Conservation (phyloP, 2,113 vertebrate species). For the Puma concolor region DNA sequence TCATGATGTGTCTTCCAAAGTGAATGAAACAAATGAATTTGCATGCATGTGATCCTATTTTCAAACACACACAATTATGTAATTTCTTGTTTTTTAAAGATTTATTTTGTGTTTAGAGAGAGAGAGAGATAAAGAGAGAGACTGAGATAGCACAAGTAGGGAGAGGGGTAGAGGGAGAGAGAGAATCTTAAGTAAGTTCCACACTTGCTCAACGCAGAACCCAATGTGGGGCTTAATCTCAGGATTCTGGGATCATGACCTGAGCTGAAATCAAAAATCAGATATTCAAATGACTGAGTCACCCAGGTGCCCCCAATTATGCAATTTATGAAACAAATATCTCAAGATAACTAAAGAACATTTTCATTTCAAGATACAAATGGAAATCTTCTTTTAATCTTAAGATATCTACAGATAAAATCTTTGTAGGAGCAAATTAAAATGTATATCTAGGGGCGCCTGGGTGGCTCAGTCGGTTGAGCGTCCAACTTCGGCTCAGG, state of each 20-base stretch:
- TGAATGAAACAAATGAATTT: constrained; percentile 31
- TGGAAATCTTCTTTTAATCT: not conserved
- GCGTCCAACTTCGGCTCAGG: no score
- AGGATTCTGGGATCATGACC: no score
- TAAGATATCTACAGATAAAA: not conserved
- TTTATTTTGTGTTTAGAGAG: no score
- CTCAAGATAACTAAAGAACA: not conserved
- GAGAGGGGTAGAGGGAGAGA: no score
- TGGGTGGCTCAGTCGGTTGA: no score
- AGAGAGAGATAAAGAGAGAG: no score
- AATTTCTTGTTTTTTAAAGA: not conserved
- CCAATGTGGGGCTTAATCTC: no score
- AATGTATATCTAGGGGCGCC: not conserved
- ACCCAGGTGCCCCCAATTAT: not conserved
- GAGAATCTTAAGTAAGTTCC: no score
- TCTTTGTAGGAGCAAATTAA: not conserved
- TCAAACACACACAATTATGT: not conserved
- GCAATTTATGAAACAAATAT: constrained; percentile 1
- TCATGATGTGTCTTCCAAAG: not conserved
- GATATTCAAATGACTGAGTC: no score
- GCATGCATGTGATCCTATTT: not conserved
- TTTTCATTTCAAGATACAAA: not conserved
- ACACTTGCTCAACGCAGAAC: no score
- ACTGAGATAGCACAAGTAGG: no score
- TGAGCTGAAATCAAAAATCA: no score